Percentiles rank a stretch among this genome's conserved stretches.
Evolutionary conservation across 2,113 vertebrate species (phyloP).

Genomic region (Phalacrocorax pelagicus): DNA sequence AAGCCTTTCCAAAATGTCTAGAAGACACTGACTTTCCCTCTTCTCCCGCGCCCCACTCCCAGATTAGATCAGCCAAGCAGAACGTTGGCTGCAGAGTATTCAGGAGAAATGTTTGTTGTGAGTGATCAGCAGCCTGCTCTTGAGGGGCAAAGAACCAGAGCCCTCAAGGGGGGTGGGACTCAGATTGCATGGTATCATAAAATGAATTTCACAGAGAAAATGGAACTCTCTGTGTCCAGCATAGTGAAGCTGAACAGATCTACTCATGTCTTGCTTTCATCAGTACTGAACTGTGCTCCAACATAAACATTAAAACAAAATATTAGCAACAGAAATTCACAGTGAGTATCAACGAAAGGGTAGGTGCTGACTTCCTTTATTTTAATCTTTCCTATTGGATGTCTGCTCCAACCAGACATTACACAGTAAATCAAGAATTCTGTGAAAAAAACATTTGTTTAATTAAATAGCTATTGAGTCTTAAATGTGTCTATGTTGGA

Average conservation of each 20-base stretch:
- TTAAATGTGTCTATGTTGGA: neutral
- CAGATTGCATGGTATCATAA: neutral
- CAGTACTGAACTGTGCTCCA: neutral
- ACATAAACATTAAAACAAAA: neutral
- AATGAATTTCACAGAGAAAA: neutral
- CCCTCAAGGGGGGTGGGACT: neutral
- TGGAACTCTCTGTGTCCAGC: neutral
- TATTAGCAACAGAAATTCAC: neutral
- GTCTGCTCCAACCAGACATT: neutral
- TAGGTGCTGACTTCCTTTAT: neutral
- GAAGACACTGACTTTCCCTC: neutral
- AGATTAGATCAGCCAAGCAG: neutral
- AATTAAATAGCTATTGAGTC: neutral
- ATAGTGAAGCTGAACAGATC: neutral
- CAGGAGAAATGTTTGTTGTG: neutral
- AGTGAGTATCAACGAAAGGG: neutral
- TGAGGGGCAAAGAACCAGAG: neutral
- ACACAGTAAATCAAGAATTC: neutral
- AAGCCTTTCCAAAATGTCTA: neutral
- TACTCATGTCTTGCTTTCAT: neutral
- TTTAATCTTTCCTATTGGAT: neutral
- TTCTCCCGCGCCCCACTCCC: rapidly evolving
- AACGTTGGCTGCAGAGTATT: neutral
- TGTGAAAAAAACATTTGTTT: neutral
- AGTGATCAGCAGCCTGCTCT: neutral